A percentile compares a stretch with the other conserved stretches of the same genome.
phyloP scores from a whole-genome alignment of 2,888 invertebrate genomes.

The Hydrotaea diabolus region DNA sequence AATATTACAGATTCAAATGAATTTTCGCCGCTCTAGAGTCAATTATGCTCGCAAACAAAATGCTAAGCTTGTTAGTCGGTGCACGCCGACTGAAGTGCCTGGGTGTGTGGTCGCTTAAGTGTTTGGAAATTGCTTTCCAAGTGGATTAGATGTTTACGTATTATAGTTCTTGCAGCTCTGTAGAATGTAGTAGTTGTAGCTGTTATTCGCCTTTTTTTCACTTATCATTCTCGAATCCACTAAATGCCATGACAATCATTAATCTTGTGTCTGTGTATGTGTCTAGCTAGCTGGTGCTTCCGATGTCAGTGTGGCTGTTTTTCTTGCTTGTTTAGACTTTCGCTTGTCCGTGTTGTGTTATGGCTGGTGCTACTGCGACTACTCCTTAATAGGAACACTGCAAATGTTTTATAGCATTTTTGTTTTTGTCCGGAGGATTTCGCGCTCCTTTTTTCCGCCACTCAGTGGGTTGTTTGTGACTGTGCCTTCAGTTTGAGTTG shows the following conservation, averaged over 20 bases:
- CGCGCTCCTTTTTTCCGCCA: no score
- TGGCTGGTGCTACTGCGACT: background rate
- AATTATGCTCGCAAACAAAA: no score
- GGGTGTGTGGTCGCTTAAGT: slow-evolving; percentile 42
- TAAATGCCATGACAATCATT: slow-evolving; percentile 66
- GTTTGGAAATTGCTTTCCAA: slow-evolving; percentile 55
- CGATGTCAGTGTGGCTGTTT: background rate
- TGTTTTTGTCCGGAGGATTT: slow-evolving; percentile 14
- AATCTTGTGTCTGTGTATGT: slow-evolving; percentile 58
- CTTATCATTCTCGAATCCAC: slow-evolving; percentile 57
- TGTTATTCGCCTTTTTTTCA: slow-evolving; percentile 39
- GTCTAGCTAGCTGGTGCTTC: slow-evolving; percentile 15
- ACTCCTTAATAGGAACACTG: background rate
- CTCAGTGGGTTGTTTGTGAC: background rate
- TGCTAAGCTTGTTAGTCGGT: no score
- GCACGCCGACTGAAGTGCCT: slow-evolving; percentile 9
- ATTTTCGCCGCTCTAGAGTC: no score
- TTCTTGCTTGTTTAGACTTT: slow-evolving; percentile 24
- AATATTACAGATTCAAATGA: no score
- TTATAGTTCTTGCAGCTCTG: slow-evolving; percentile 43
- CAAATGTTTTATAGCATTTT: background rate
- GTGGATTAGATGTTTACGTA: slow-evolving; percentile 51
- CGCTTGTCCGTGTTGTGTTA: background rate
- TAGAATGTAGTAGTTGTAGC: slow-evolving; percentile 26
- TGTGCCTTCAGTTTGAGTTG: background rate